Conservation (phyloP, 2,888 invertebrate genomes). For the Scaptodrosophila latifasciaeformis region DNA sequence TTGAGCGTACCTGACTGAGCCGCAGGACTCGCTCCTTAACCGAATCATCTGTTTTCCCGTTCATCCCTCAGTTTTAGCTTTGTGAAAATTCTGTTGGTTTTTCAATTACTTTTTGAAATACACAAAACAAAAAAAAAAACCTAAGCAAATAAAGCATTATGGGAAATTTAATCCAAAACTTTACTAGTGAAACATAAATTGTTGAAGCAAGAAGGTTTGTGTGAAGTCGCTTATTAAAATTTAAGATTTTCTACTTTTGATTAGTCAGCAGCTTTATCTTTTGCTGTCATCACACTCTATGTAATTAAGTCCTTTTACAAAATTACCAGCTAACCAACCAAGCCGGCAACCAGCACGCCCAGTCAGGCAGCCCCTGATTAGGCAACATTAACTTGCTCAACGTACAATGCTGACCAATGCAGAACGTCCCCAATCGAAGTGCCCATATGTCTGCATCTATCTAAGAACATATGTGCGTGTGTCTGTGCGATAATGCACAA, state of each 20-base stretch:
- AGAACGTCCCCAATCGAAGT: slow-evolving; percentile 24
- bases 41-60: no score
- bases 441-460: slow-evolving; percentile 5
- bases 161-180: no score
- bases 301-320: slow-evolving; percentile 46
- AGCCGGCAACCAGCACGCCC: slow-evolving; percentile 37
- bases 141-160: no score
- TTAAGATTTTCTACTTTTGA: slow-evolving; percentile 27
- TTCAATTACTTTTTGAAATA: no score
- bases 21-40: slow-evolving; percentile 26
- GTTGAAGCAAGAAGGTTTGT: no score
- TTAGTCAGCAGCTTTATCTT: slow-evolving; percentile 8
- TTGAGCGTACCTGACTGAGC: slow-evolving; percentile 44
- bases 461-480: background rate
- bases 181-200: no score
- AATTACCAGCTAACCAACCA: background rate
- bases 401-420: slow-evolving; percentile 47
- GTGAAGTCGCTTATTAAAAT: background rate
- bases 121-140: no score
- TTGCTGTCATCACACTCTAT: slow-evolving; percentile 38
- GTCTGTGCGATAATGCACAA: slow-evolving; percentile 17
- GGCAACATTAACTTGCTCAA: slow-evolving; percentile 57
- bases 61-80: no score
- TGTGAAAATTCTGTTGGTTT: no score
- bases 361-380: slow-evolving; percentile 45